phyloP scores from a whole-genome alignment of 2,113 vertebrate species.

The Scartelaos histophorus region DNA sequence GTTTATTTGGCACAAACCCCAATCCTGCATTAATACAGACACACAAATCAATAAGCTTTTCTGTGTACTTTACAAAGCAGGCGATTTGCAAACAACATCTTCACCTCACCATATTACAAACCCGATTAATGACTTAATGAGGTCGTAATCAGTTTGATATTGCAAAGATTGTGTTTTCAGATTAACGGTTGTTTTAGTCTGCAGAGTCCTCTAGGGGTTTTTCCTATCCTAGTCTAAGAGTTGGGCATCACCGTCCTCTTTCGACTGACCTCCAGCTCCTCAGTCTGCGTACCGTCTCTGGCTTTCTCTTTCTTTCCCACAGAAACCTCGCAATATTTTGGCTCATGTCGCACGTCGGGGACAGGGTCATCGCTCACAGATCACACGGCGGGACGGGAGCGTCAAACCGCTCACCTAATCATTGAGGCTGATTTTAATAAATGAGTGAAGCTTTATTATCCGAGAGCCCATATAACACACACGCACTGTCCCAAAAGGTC shows the following conservation, averaged over 20 bases:
- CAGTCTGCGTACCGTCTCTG: slow-evolving; percentile 12
- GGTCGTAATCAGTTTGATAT: background rate
- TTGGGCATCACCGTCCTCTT: slow-evolving; percentile 36
- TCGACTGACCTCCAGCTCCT: slow-evolving; percentile 57
- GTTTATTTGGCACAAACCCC: background rate
- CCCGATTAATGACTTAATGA: background rate
- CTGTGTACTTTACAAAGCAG: background rate
- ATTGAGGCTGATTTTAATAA: slow-evolving; percentile 16
- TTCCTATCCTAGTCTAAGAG: slow-evolving; percentile 29
- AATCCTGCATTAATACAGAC: background rate
- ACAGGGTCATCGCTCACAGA: slow-evolving; percentile 44
- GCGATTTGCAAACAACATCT: background rate
- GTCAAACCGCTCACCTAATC: slow-evolving; percentile 50
- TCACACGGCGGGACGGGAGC: slow-evolving; percentile 47
- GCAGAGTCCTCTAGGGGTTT: slow-evolving; percentile 6
- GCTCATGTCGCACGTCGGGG: slow-evolving; percentile 41
- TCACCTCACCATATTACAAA: background rate
- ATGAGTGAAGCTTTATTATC: slow-evolving; percentile 29
- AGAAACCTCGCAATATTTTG: slow-evolving; percentile 24
- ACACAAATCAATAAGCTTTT: background rate
- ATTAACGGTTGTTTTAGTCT: background rate
- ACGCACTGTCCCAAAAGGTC: slow-evolving; percentile 43
- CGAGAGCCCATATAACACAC: slow-evolving; percentile 29
- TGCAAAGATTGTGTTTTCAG: background rate
- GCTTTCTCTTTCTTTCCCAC: slow-evolving; percentile 9